Conservation (phyloP, 2,113 vertebrate species). For the Odobenus rosmarus region DNA sequence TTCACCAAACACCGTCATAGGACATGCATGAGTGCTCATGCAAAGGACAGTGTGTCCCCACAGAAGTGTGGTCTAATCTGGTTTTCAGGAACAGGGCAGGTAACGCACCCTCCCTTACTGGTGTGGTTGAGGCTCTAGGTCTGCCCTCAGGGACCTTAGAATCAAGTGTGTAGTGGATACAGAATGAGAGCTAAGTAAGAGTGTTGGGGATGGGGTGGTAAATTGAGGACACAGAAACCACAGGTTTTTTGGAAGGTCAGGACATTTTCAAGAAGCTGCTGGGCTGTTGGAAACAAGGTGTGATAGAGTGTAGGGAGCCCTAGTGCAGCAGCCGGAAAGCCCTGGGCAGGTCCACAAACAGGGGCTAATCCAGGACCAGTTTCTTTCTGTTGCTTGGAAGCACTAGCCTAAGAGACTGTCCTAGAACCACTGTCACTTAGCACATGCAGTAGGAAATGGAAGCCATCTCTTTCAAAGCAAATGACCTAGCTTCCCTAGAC, state of each 20-base stretch:
- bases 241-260: background rate
- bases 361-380: background rate
- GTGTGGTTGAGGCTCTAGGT: background rate
- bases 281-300: background rate
- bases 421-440: background rate
- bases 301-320: background rate
- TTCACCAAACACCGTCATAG: background rate
- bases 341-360: background rate
- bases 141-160: background rate
- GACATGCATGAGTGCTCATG: background rate
- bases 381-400: slow-evolving; percentile 3
- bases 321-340: background rate
- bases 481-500: background rate
- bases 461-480: background rate
- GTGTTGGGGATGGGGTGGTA: background rate
- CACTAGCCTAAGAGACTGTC: background rate
- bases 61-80: background rate
- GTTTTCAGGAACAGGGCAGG: background rate
- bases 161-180: background rate
- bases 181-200: background rate
- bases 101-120: background rate
- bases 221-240: slow-evolving; percentile 36
- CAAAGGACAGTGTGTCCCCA: background rate
- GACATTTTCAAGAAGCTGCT: slow-evolving; percentile 8
- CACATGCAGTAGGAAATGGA: background rate